Base-by-base conservation (phyloP, 2,888 invertebrate genomes). In the Ornithoptera priamus region DNA sequence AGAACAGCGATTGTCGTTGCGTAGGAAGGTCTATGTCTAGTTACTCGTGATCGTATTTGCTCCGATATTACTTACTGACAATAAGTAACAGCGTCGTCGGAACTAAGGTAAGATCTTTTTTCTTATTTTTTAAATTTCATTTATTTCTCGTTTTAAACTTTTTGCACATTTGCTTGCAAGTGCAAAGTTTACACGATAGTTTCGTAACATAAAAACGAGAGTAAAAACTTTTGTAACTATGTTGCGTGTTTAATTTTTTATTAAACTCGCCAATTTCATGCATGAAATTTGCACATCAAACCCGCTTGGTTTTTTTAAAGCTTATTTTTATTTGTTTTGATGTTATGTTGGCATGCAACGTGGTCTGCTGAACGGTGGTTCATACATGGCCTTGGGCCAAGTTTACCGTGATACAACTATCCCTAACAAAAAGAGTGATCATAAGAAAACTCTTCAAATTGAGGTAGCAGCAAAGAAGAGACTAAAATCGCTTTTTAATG, bases 401-500 rank as follows among this genome's bases (percentile, higher is more conserved):
- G 94, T 94, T 76, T 95, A 95, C 93, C 93, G 93, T 81, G 92
- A 93, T 80, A 95, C 95, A 63, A 94, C 94, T 67, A 85, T 93
- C 76, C 93, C 92, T 58, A 92, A 91, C 77, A 89, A 90, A 77
- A 93, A 92, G 80, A 88, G 87, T 74, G 88, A 86, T 75, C 88
- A 94, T 79, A 95, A 94, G 91, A 94, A 93, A 90, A 94, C 93
- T 72, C 92, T 94, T 86, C 93, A 85, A 75, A 88, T 92, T 78
- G 89, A 90, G 73, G 87, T 88, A 73, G 81, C 83, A 50, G 84
- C 88, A 72, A 91, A 86, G 78, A 85, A 80, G 77, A 84, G 77
- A 72, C 77, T 87, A 73, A 74, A 76, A 67, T 80, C 83, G 36
- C 75, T 82, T 65, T 81, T 84, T 74, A 74, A 80, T 68, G 74